Percentiles rank a stretch among this genome's conserved stretches.
Conservation (phyloP, 2,113 vertebrate genomes). For the Mesembrinibis cayennensis region DNA sequence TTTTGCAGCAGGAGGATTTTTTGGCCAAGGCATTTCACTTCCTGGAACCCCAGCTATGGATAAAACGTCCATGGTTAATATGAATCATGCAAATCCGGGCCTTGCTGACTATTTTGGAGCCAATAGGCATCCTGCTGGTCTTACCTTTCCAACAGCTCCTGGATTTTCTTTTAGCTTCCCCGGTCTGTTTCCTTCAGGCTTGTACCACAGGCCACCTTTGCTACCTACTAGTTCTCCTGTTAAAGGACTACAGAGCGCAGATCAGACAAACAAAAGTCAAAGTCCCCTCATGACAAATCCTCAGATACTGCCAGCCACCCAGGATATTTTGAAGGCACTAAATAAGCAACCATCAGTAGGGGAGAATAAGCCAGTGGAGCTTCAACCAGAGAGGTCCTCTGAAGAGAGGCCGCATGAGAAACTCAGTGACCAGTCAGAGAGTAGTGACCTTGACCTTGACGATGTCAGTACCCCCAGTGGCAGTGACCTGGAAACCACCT, state of each 20-base stretch:
- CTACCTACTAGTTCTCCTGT: conserved; percentile 90
- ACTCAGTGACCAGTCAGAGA: conserved; percentile 97
- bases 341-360: conserved; percentile 85
- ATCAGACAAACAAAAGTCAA: conserved; percentile 87
- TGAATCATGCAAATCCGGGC: conserved; percentile 91
- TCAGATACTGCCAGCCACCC: conserved; percentile 87
- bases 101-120: conserved; percentile 98
- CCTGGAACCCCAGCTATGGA: conserved; percentile 91
- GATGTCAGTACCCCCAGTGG: conserved; percentile 99
- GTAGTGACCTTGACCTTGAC: conserved; percentile 97
- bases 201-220: conserved; percentile 95
- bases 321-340: conserved; percentile 92
- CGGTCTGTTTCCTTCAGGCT: conserved; percentile 95
- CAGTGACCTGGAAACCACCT: conserved; percentile 97
- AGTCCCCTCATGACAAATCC: conserved; percentile 90
- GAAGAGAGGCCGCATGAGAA: conserved; percentile 86
- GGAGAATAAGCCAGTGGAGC: conserved; percentile 81
- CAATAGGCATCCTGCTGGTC: conserved; percentile 93
- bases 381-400: conserved; percentile 82
- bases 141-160: conserved; percentile 95
- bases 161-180: conserved; percentile 98
- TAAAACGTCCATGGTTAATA: conserved; percentile 91
- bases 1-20: conserved; percentile 96
- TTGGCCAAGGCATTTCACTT: conserved; percentile 95
- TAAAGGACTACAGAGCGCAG: conserved; percentile 86